These are phyloP conservation scores for Lepas anatifera DNA, from an alignment of 2,888 invertebrate species.

Conservation along the genomic window DNA sequence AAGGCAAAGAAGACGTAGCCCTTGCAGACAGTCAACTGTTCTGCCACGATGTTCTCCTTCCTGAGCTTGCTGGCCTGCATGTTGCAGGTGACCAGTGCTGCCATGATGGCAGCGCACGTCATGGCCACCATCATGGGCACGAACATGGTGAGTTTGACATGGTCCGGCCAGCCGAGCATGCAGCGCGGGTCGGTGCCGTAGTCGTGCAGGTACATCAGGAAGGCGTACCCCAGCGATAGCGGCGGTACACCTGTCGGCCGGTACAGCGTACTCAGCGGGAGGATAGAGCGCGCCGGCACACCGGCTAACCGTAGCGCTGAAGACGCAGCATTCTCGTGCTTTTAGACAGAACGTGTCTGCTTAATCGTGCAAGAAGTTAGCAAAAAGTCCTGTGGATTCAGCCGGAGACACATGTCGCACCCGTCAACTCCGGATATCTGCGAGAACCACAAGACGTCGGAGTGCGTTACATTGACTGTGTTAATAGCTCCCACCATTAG, in stretches of 20 bases:
- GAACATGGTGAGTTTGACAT: constrained; percentile 21
- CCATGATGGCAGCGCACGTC: constrained; percentile 18
- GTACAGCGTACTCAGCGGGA: background rate
- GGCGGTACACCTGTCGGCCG: constrained; percentile 13
- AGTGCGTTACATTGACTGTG: too few species aligned
- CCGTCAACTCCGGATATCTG: too few species aligned
- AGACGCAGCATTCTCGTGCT: too few species aligned
- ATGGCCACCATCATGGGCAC: constrained; percentile 16
- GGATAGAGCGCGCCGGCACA: too few species aligned
- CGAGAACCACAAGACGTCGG: too few species aligned
- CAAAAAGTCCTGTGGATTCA: too few species aligned
- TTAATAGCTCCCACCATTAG: too few species aligned
- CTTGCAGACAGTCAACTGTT: constrained; percentile 24
- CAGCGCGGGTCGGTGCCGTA: constrained; percentile 25
- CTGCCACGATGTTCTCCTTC: constrained; percentile 24
- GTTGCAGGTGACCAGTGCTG: constrained; percentile 21
- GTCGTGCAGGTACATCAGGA: constrained; percentile 17
- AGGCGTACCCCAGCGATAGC: constrained; percentile 7
- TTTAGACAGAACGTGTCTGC: too few species aligned
- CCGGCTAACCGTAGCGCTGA: too few species aligned
- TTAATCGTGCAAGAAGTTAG: too few species aligned
- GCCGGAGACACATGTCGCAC: too few species aligned
- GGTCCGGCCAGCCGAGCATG: constrained; percentile 22
- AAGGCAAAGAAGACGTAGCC: constrained; percentile 22
- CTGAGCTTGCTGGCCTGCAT: constrained; percentile 18